Percentiles rank a stretch among this genome's conserved stretches.
These are phyloP conservation scores for Hylyphantes graminicola DNA, from an alignment of 1,140 invertebrate species.

Conservation along the genomic window DNA sequence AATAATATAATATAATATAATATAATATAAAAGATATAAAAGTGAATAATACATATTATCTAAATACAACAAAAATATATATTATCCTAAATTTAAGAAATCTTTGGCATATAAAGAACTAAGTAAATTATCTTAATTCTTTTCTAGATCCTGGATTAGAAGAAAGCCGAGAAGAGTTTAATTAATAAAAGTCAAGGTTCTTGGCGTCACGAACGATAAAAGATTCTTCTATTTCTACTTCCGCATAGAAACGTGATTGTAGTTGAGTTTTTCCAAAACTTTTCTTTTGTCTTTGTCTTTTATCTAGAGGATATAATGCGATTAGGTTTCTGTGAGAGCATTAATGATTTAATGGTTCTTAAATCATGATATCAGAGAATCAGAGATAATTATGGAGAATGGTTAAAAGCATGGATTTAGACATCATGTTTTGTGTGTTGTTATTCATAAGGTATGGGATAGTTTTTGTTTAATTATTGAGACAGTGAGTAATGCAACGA, in stretches of 20 bases:
- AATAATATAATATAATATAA: no score
- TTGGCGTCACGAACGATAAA: not conserved
- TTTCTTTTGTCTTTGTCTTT: not conserved
- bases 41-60: no score
- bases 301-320: not conserved
- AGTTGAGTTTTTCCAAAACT: not conserved
- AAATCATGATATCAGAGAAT: not conserved
- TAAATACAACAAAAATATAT: not conserved
- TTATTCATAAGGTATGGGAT: not conserved
- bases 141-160: not conserved
- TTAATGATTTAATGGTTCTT: not conserved
- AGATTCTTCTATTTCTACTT: not conserved
- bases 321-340: not conserved
- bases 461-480: not conserved
- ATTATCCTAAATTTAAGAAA: not conserved
- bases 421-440: not conserved
- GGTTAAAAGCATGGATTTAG: no score
- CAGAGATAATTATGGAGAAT: not conserved
- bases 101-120: not conserved
- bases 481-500: no score
- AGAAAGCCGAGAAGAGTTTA: not conserved
- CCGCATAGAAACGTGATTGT: not conserved
- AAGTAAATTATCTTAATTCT: constrained; percentile 7
- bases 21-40: no score
- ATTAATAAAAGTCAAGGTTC: constrained; percentile 24